Base-by-base conservation (phyloP, 2,113 vertebrate species). In the Indicator indicator region DNA sequence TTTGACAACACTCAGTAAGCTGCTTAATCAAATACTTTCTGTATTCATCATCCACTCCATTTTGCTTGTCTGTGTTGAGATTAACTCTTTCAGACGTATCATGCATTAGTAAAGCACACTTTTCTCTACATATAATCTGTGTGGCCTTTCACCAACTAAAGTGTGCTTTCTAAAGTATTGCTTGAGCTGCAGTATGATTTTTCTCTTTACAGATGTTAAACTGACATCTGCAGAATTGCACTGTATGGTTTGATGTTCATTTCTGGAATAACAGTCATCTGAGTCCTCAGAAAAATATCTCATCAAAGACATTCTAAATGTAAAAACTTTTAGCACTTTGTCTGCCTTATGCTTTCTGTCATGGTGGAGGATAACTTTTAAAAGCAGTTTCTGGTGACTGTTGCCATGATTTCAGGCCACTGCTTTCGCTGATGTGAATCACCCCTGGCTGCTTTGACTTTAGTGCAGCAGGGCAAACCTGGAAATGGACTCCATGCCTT, bases 231-330 rank as follows among this genome's bases (percentile, higher is more conserved):
- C 81, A 88, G 86, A 92, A 75, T 93, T 93, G 44, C 42, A 28
- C 42, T 82, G 16, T 63, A 17, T 8, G 20, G 28, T 48, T 75
- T 93, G 56, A 77, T 62, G 13, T 90, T 74, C 55, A 36, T 91
- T 91, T 86, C 14, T 6, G 68, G 11, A 78, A 26, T 84, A 69
- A 44, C 52, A 62, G 73, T 74, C 78, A 72, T 85, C 58, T 64
- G 64, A 79, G 40, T 63, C 84, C 88, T 80, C 77, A 60, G 50
- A 85, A 93, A 83, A 93, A 83, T 76, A 78, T 33, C 40, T 83
- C 76, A 4, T 64, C 63, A 85, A 75, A 75, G 55, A 83, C 60
- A 46, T 90, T 88, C 65, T 69, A 64, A 88, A 54, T 62, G 12
- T 74, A 81, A 91, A 93, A 88, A 38, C 83, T 72, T 88, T 86